Percentiles rank a stretch among this genome's conserved stretches.
phyloP scores from a whole-genome alignment of 2,113 vertebrate species.

The Nansenia antarctica region DNA sequence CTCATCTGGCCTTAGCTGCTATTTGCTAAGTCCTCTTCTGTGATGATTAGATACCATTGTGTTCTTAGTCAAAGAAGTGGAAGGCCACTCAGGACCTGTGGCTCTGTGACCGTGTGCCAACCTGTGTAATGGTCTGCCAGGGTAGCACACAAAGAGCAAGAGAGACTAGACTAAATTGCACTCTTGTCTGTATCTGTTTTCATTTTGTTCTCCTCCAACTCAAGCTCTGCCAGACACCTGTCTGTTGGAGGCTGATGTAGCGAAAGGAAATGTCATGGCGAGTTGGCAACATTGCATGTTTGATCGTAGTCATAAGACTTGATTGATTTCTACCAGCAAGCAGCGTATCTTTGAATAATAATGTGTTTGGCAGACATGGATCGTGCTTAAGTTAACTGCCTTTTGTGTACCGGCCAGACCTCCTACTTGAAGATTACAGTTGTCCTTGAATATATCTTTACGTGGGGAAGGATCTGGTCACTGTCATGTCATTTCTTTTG shows the following conservation, averaged over 20 bases:
- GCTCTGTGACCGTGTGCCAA: background rate
- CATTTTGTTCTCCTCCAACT: background rate
- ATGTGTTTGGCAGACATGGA: background rate
- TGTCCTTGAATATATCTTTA: background rate
- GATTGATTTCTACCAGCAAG: background rate
- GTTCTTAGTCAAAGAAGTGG: conserved; percentile 19
- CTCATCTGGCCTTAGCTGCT: no score
- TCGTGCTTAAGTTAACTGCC: background rate
- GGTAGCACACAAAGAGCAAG: background rate
- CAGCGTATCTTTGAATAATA: background rate
- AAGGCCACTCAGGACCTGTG: conserved; percentile 13
- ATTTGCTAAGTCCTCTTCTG: background rate
- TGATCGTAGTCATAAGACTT: background rate
- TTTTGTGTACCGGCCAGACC: background rate
- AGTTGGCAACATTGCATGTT: background rate
- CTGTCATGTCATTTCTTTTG: background rate
- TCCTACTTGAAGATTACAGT: background rate
- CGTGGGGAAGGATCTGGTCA: background rate
- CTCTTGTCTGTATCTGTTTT: background rate
- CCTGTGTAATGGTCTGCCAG: background rate
- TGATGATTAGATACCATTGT: conserved; percentile 25
- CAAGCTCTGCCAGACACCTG: background rate
- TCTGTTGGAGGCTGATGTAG: background rate
- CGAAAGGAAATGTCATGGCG: no score
- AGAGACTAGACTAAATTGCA: background rate